Evolutionary conservation across 1,140 invertebrate species (phyloP).

Genomic region (Drosophila tani): DNA sequence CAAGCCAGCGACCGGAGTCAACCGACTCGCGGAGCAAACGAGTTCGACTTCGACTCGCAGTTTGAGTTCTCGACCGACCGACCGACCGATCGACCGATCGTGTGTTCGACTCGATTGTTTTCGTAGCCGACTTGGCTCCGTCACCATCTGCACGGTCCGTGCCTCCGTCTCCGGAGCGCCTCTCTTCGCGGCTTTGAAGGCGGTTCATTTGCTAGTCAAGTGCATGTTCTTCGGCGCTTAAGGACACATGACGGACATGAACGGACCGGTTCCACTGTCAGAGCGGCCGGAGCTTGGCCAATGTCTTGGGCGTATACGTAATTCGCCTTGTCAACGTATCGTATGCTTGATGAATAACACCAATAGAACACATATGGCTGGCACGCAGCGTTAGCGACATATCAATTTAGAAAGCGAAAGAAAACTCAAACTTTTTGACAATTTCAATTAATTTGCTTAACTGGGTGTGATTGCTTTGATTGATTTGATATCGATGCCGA

Average conservation of each 20-base stretch:
- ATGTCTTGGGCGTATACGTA: constrained; percentile 55
- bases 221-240: constrained; percentile 70
- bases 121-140: constrained; percentile 28
- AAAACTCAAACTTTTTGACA: constrained; percentile 51
- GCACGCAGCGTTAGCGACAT: constrained; percentile 9
- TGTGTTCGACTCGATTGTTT: constrained; percentile 13
- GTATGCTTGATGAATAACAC: constrained; percentile 13
- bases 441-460: constrained; percentile 77
- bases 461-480: constrained; percentile 74
- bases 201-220: constrained; percentile 78
- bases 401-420: constrained; percentile 40
- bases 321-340: constrained; percentile 33
- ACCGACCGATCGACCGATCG: background rate
- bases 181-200: constrained; percentile 55
- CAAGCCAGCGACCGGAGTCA: constrained; percentile 42
- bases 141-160: constrained; percentile 28
- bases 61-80: constrained; percentile 47
- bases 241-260: constrained; percentile 52
- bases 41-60: constrained; percentile 40
- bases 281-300: constrained; percentile 7
- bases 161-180: constrained; percentile 9
- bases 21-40: constrained; percentile 26
- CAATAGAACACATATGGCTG: constrained; percentile 34
- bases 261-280: constrained; percentile 62
- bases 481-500: constrained; percentile 56